Conservation (phyloP, 2,113 vertebrate species). For the Gobio gobio region DNA sequence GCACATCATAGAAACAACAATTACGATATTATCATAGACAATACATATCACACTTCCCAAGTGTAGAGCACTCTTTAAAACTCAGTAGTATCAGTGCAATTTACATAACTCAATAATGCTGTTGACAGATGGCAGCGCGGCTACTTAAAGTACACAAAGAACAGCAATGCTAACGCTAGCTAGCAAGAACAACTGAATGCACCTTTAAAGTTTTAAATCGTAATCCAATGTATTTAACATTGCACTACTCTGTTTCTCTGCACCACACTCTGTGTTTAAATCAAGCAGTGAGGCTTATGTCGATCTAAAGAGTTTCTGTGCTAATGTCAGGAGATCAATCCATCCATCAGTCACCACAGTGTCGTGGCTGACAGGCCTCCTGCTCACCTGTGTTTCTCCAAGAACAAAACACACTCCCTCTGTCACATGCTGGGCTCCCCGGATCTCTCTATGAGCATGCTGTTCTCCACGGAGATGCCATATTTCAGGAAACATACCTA, state of each 20-base stretch:
- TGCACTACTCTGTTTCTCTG: not conserved
- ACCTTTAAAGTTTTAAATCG: constrained; percentile 1
- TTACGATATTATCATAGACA: not conserved
- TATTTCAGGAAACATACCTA: constrained; percentile 57
- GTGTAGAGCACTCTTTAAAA: too few relatives aligned
- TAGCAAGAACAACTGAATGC: not conserved
- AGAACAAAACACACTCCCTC: constrained; percentile 38
- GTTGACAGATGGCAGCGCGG: not conserved
- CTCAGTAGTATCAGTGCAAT: not conserved
- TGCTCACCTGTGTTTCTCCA: not conserved
- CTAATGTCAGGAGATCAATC: constrained; percentile 17
- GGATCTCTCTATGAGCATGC: constrained; percentile 14
- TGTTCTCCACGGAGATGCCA: constrained; percentile 45
- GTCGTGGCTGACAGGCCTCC: not conserved
- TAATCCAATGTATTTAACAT: not conserved
- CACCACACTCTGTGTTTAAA: constrained; percentile 22
- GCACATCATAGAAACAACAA: not conserved
- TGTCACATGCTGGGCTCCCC: constrained; percentile 8
- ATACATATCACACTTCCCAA: too few relatives aligned
- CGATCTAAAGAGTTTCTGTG: constrained; percentile 17
- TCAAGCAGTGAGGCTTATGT: not conserved
- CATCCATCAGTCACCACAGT: not conserved
- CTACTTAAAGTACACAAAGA: not conserved
- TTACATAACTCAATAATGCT: not conserved
- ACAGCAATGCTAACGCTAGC: not conserved